Conservation (phyloP, 2,888 invertebrate genomes). For the Melolontha melolontha region DNA sequence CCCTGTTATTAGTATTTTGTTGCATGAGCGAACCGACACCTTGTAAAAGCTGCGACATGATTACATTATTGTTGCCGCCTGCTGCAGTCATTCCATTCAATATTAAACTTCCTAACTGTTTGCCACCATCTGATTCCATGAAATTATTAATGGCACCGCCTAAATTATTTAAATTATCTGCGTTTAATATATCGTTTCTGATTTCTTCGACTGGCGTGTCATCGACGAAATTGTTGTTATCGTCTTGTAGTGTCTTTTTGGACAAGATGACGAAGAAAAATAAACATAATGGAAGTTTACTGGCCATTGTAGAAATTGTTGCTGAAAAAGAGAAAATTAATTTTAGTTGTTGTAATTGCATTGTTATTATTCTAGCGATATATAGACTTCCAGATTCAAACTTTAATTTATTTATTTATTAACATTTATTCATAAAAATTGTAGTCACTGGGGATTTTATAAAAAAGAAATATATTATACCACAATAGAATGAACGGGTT, state of each 20-base stretch:
- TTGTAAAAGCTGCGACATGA: slow-evolving; percentile 66
- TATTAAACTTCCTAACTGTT: slow-evolving; percentile 67
- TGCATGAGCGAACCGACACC: slow-evolving; percentile 58
- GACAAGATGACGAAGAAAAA: too few relatives aligned
- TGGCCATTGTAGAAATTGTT: not conserved
- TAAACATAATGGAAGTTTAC: not conserved
- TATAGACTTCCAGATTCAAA: too few relatives aligned
- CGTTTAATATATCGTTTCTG: slow-evolving; percentile 24
- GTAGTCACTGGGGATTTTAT: too few relatives aligned
- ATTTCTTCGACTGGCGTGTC: not conserved
- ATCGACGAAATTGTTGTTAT: not conserved
- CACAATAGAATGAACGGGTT: too few relatives aligned
- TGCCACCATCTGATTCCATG: slow-evolving; percentile 76
- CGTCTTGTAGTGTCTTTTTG: not conserved
- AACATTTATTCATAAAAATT: too few relatives aligned
- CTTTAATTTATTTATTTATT: too few relatives aligned
- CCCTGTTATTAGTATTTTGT: slow-evolving; percentile 37
- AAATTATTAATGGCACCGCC: slow-evolving; percentile 76
- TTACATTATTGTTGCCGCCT: slow-evolving; percentile 57
- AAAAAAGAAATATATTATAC: too few relatives aligned
- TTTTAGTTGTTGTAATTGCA: too few relatives aligned
- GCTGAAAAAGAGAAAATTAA: too few relatives aligned
- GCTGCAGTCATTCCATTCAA: slow-evolving; percentile 42
- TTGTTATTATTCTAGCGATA: too few relatives aligned
- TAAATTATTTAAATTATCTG: slow-evolving; percentile 70